Percentiles rank a stretch among this genome's conserved stretches.
These are phyloP conservation scores for Sebastes iracundus DNA, from an alignment of 2,797 vertebrate species.

Conservation along the genomic window DNA sequence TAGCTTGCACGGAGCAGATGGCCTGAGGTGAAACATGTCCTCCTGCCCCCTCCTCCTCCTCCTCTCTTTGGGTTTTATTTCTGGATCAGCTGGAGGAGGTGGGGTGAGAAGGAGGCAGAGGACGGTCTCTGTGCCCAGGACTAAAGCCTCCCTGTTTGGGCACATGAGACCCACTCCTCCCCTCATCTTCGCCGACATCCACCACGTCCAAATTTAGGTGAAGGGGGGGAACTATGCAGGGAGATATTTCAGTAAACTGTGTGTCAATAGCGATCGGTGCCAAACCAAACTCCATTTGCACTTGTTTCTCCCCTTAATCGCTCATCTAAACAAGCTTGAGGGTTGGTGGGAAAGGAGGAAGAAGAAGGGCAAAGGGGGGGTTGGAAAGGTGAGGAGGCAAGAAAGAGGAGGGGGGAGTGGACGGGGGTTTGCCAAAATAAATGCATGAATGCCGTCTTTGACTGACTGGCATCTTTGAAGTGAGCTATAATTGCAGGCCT, in stretches of 20 bases:
- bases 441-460: conserved; percentile 85
- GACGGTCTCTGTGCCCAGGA: conserved; percentile 56
- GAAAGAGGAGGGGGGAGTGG: conserved; percentile 50
- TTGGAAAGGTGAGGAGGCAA: conserved; percentile 73
- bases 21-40: conserved; percentile 62
- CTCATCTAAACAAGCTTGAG: conserved; percentile 84
- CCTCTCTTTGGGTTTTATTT: conserved; percentile 69
- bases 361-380: conserved; percentile 64
- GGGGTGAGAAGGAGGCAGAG: conserved; percentile 61
- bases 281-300: conserved; percentile 83
- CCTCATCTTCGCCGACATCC: conserved; percentile 71
- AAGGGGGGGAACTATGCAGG: conserved; percentile 68
- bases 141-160: conserved; percentile 75
- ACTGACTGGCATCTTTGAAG: conserved; percentile 83
- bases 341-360: conserved; percentile 73
- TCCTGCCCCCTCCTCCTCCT: conserved; percentile 17
- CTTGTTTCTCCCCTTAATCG: conserved; percentile 83
- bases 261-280: conserved; percentile 75
- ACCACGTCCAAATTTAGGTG: conserved; percentile 73
- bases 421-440: conserved; percentile 79
- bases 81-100: conserved; percentile 64
- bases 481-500: conserved; percentile 80
- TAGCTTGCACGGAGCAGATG: conserved; percentile 70
- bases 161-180: conserved; percentile 64
- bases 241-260: conserved; percentile 80